These are phyloP conservation scores for Scyliorhinus canicula DNA, from an alignment of 2,797 vertebrate species.

Conservation along the genomic window DNA sequence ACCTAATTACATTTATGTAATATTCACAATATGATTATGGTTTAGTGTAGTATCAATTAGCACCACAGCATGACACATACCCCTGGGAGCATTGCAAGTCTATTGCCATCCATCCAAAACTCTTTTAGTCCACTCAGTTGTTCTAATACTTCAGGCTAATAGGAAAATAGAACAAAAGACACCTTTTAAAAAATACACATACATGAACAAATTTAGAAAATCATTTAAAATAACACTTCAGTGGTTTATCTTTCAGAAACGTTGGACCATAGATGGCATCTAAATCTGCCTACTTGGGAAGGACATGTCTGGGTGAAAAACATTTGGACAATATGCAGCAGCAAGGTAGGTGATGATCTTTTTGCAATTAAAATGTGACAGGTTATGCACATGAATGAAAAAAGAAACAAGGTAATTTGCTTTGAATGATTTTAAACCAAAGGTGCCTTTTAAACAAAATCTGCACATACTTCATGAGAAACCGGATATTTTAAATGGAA, in stretches of 20 bases:
- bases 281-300: neutral
- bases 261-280: neutral
- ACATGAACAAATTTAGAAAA: too few relatives aligned
- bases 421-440: neutral
- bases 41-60: slow-evolving; percentile 5
- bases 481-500: neutral
- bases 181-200: slow-evolving; percentile 10
- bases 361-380: neutral
- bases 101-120: slow-evolving; percentile 96
- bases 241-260: neutral
- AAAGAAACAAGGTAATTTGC: neutral
- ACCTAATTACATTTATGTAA: neutral
- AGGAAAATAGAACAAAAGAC: slow-evolving; percentile 38
- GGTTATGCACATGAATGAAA: neutral
- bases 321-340: neutral
- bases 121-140: slow-evolving; percentile 88
- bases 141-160: slow-evolving; percentile 96
- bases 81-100: slow-evolving; percentile 86
- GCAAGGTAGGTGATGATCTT: neutral
- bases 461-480: neutral
- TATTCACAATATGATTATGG: neutral
- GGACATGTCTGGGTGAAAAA: neutral
- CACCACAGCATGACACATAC: slow-evolving; percentile 57
- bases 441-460: neutral
- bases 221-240: neutral